These are phyloP conservation scores for Cybosia mesomella DNA, from an alignment of 2,888 invertebrate genomes.

Conservation along the genomic window DNA sequence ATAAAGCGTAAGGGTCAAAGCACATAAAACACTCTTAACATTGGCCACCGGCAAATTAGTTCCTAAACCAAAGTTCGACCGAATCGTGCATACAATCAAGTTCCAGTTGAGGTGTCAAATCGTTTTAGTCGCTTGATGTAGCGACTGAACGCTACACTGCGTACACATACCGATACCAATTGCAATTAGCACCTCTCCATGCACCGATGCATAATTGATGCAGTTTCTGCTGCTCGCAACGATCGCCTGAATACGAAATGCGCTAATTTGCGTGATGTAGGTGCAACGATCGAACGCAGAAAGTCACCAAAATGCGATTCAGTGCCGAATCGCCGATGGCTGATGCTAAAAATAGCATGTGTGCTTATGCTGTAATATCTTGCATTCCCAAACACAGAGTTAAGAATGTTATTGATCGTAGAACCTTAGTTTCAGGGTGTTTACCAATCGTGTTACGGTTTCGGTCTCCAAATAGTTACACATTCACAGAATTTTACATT, in stretches of 20 bases:
- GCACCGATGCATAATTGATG: neutral
- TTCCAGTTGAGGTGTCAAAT: neutral
- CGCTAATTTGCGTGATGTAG: neutral
- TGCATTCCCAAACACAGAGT: neutral
- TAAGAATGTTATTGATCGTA: neutral
- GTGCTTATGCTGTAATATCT: neutral
- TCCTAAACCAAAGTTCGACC: neutral
- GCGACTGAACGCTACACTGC: neutral
- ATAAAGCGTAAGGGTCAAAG: neutral
- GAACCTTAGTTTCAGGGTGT: conserved; percentile 1
- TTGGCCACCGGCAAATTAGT: neutral
- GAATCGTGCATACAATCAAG: neutral
- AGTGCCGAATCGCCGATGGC: neutral
- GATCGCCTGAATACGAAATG: neutral
- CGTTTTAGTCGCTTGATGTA: neutral
- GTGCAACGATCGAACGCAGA: neutral
- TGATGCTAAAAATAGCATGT: neutral
- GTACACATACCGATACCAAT: neutral
- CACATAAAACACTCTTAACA: neutral
- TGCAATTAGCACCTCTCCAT: neutral
- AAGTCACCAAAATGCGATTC: neutral
- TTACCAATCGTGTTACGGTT: conserved; percentile 1
- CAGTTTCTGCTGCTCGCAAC: neutral
- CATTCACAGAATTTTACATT: neutral
- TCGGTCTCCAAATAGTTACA: neutral